These are phyloP conservation scores for Centropristis striata DNA, from an alignment of 2,113 vertebrate species.

Conservation along the genomic window DNA sequence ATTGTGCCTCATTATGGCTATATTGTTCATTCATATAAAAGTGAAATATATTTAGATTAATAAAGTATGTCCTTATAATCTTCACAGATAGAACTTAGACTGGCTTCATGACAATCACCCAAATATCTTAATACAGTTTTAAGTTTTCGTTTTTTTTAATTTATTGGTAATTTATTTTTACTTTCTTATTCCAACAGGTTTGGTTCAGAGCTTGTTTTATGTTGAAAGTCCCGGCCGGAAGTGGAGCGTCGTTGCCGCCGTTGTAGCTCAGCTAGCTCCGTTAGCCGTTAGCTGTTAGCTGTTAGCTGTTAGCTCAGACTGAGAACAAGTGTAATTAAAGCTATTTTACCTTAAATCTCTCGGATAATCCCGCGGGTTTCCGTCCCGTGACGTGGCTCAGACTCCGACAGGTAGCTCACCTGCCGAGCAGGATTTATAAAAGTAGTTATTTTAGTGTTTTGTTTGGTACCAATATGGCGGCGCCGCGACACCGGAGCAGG, in stretches of 20 bases:
- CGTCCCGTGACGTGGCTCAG: background rate
- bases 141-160: too few species aligned
- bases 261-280: slow-evolving; percentile 8
- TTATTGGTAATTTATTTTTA: too few species aligned
- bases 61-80: too few species aligned
- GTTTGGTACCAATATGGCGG: slow-evolving; percentile 72
- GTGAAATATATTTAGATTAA: too few species aligned
- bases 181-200: too few species aligned
- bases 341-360: slow-evolving; percentile 43
- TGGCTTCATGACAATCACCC: too few species aligned
- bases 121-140: too few species aligned
- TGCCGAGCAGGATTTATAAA: background rate
- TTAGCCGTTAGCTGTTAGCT: too few species aligned
- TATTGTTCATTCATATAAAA: too few species aligned
- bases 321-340: slow-evolving; percentile 9
- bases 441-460: slow-evolving; percentile 42
- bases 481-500: slow-evolving; percentile 78
- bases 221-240: slow-evolving; percentile 54
- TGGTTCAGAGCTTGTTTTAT: slow-evolving; percentile 6
- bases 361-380: background rate
- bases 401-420: background rate
- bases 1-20: too few species aligned
- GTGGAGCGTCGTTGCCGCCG: background rate
- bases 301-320: too few species aligned
- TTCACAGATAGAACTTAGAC: too few species aligned